Evolutionary conservation across 35 echinoderm and acorn worm species (phyloP).

Genomic region (Ptychodera flava): DNA sequence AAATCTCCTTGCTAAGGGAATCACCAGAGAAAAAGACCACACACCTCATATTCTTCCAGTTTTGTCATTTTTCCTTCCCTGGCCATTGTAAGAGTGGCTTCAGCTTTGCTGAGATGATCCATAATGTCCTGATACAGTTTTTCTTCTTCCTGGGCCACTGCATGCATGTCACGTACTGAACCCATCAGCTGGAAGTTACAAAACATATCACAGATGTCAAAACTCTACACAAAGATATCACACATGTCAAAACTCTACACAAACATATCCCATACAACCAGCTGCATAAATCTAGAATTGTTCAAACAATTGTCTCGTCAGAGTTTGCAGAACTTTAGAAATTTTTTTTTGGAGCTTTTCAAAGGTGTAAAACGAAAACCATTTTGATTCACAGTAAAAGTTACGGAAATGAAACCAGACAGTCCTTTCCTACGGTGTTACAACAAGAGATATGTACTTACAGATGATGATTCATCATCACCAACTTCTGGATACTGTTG

Average conservation of each 20-base stretch:
- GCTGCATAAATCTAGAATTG: neutral
- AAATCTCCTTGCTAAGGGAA: no score
- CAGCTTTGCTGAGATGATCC: slow-evolving; percentile 45
- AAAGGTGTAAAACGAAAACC: no score
- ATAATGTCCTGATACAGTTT: slow-evolving; percentile 13
- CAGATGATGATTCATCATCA: neutral
- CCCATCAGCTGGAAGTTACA: neutral
- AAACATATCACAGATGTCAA: no score
- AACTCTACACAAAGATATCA: no score
- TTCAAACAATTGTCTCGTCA: neutral
- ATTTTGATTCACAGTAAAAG: no score
- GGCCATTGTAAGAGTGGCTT: slow-evolving; percentile 46
- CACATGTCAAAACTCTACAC: no score
- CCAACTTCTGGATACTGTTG: slow-evolving; percentile 59
- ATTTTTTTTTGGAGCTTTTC: no score
- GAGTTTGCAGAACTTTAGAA: no score
- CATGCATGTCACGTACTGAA: neutral
- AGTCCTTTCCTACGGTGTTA: no score
- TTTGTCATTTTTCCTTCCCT: slow-evolving; percentile 33
- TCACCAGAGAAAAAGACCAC: no score
- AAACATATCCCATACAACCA: no score
- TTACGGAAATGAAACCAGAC: no score
- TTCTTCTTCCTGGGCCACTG: neutral
- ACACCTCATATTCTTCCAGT: slow-evolving; percentile 53
- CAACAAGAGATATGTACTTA: neutral